These are phyloP conservation scores for Anoura caudifer DNA, from an alignment of 2,113 vertebrate genomes.

Conservation along the genomic window DNA sequence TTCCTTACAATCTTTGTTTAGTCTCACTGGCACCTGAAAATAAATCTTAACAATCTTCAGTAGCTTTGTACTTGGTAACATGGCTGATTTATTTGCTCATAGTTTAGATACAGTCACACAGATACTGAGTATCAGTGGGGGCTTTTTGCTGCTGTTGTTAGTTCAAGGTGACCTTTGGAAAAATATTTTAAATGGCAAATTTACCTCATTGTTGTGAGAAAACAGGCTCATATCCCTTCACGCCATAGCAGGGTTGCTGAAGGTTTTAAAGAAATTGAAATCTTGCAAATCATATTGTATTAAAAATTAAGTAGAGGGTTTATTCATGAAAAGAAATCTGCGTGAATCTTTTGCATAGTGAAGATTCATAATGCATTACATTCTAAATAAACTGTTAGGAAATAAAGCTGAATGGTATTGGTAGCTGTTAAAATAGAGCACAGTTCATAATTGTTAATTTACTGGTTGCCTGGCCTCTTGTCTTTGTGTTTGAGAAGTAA, in stretches of 20 bases:
- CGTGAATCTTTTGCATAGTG: neutral
- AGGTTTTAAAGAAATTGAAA: slow-evolving; percentile 35
- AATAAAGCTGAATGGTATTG: neutral
- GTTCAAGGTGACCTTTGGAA: slow-evolving; percentile 75
- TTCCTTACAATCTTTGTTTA: slow-evolving; percentile 76
- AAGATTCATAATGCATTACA: slow-evolving; percentile 36
- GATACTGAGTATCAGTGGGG: slow-evolving; percentile 22
- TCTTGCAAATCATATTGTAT: slow-evolving; percentile 15
- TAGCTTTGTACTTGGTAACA: slow-evolving; percentile 45
- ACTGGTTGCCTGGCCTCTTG: neutral
- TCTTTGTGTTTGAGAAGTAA: slow-evolving; percentile 26
- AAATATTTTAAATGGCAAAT: neutral
- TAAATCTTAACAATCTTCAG: slow-evolving; percentile 55
- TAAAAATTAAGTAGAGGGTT: slow-evolving; percentile 45
- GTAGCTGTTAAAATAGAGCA: slow-evolving; percentile 26
- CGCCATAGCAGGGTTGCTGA: neutral
- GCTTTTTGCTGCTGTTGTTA: neutral
- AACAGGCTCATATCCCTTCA: neutral
- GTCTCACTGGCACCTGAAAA: slow-evolving; percentile 60
- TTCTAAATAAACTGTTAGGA: slow-evolving; percentile 31
- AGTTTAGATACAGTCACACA: slow-evolving; percentile 33
- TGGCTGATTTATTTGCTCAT: slow-evolving; percentile 48
- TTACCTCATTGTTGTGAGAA: slow-evolving; percentile 35
- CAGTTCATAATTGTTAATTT: neutral
- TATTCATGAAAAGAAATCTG: slow-evolving; percentile 40